Conservation (phyloP, 2,113 vertebrate species). For the Crotalus viridis region DNA sequence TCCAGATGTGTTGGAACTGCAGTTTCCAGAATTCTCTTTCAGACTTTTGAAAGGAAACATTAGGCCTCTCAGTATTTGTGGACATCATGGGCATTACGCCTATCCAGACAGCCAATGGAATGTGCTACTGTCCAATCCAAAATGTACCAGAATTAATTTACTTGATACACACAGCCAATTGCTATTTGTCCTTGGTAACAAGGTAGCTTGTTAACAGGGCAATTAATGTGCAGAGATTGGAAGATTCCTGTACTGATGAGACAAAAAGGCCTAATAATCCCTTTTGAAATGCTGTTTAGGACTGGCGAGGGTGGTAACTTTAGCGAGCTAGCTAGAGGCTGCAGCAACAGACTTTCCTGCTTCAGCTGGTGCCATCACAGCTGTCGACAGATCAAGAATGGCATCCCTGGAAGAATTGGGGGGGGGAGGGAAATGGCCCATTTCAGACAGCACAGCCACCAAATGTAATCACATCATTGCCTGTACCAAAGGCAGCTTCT, state of each 20-base stretch:
- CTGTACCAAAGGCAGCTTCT: background rate
- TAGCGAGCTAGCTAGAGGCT: background rate
- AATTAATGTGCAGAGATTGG: background rate
- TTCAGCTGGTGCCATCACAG: background rate
- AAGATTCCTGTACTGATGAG: background rate
- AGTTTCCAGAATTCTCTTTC: background rate
- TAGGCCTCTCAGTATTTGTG: background rate
- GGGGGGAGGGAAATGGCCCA: background rate
- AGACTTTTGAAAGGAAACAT: background rate
- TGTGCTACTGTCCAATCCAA: background rate
- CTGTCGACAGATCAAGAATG: background rate
- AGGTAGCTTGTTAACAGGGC: background rate
- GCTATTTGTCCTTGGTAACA: background rate
- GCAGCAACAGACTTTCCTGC: background rate
- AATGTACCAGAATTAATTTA: background rate
- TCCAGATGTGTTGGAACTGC: background rate
- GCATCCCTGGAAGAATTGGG: background rate
- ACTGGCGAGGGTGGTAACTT: background rate
- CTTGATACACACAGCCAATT: background rate
- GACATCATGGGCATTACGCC: background rate
- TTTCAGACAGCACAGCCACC: background rate
- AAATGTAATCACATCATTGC: background rate
- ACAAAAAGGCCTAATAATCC: background rate
- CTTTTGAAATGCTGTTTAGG: background rate
- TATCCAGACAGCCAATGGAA: background rate